A percentile compares a stretch with the other conserved stretches of the same genome.
These are phyloP conservation scores for Ctenosaura bakeri DNA, from an alignment of 2,797 vertebrate species.

Conservation along the genomic window DNA sequence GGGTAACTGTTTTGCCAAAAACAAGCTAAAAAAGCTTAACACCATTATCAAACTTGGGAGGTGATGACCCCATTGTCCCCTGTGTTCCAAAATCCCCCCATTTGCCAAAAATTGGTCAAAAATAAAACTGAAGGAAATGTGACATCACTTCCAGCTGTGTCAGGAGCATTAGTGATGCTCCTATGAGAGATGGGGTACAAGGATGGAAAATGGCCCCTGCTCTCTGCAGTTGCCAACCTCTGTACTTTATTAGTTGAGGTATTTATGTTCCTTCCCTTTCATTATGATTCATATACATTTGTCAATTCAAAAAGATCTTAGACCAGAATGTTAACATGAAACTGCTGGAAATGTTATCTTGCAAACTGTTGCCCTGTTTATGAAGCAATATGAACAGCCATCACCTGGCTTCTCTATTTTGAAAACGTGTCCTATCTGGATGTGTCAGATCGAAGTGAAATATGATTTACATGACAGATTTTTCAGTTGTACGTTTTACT, in stretches of 20 bases:
- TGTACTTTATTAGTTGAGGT: neutral
- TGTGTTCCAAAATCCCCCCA: too few relatives aligned
- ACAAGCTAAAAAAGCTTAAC: too few relatives aligned
- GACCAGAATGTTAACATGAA: neutral
- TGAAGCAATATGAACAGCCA: neutral
- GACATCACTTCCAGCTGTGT: too few relatives aligned
- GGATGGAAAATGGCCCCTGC: too few relatives aligned
- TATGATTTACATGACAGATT: slow-evolving; percentile 41
- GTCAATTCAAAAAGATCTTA: neutral
- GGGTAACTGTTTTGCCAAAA: too few relatives aligned
- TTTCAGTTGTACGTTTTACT: slow-evolving; percentile 52
- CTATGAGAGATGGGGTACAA: too few relatives aligned
- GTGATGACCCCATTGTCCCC: too few relatives aligned
- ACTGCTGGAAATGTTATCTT: neutral
- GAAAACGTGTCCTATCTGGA: slow-evolving; percentile 45
- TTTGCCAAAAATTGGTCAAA: too few relatives aligned
- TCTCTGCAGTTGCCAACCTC: too few relatives aligned
- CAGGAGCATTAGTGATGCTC: too few relatives aligned
- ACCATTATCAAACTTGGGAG: too few relatives aligned
- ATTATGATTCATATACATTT: neutral
- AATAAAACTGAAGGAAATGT: too few relatives aligned
- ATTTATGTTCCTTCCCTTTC: neutral
- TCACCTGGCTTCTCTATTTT: neutral
- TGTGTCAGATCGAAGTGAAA: slow-evolving; percentile 20
- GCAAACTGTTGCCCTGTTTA: neutral